Evolutionary conservation across 2,797 vertebrate species (phyloP).

Genomic region (Lacerta agilis): DNA sequence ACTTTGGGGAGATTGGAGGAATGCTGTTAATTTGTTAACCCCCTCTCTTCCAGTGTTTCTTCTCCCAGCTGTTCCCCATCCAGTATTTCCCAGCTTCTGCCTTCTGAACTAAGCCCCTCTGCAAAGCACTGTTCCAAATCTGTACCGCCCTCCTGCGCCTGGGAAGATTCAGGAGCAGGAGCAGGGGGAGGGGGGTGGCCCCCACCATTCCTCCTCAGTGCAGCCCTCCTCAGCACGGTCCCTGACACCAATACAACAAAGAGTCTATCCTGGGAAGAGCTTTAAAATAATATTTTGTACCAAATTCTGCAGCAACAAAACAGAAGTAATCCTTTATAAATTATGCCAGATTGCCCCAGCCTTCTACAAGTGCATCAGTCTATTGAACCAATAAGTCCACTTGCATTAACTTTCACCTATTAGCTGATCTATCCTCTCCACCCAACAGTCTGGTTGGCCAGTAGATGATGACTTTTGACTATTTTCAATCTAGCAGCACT

Average conservation of each 20-base stretch:
- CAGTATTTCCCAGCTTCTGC: no score
- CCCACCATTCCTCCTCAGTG: no score
- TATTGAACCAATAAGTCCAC: constrained; percentile 72
- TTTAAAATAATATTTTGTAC: neutral
- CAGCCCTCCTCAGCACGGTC: no score
- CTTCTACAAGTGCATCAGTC: constrained; percentile 58
- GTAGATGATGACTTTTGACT: constrained; percentile 74
- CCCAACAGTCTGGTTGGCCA: constrained; percentile 71
- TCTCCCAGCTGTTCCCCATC: no score
- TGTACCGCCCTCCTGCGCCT: no score
- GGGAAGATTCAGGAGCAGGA: no score
- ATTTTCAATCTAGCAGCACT: constrained; percentile 69
- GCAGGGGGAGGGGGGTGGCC: no score
- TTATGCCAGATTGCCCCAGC: neutral
- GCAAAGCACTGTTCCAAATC: no score
- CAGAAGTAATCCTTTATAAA: neutral
- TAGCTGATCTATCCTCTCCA: constrained; percentile 67
- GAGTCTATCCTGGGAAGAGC: neutral
- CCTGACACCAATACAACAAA: neutral
- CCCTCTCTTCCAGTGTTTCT: no score
- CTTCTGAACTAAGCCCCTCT: no score
- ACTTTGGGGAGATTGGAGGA: no score
- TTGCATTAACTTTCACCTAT: constrained; percentile 66
- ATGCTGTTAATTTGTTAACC: no score
- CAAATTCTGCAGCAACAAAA: neutral